Percentiles rank a stretch among this genome's conserved stretches.
These are phyloP conservation scores for Callorhinus ursinus DNA, from an alignment of 2,113 vertebrate genomes.

Conservation along the genomic window DNA sequence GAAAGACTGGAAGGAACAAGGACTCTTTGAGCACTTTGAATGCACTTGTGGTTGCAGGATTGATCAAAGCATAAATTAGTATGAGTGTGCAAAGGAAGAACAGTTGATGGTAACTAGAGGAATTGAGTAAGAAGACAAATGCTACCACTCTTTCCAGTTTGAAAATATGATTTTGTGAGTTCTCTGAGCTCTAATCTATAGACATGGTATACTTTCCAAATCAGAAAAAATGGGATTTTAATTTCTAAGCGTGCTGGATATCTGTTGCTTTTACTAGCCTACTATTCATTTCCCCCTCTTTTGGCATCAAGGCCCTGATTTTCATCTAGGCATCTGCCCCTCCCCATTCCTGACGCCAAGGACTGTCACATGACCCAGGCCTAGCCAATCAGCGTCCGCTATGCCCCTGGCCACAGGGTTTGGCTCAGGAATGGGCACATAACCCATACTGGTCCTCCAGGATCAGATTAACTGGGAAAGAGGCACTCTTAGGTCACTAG, in stretches of 20 bases:
- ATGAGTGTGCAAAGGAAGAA: not conserved
- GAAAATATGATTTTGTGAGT: not conserved
- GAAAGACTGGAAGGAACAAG: not conserved
- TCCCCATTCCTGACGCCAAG: not conserved
- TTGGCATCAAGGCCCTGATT: not conserved
- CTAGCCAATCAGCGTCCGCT: not conserved
- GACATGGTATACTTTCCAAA: not conserved
- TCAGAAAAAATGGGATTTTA: not conserved
- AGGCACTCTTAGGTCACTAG: not conserved
- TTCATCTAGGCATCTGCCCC: not conserved
- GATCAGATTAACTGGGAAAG: not conserved
- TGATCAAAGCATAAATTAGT: not conserved
- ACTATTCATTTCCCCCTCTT: not conserved
- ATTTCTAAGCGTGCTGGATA: not conserved
- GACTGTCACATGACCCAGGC: not conserved
- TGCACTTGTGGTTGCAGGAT: not conserved
- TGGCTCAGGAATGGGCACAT: not conserved
- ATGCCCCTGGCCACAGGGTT: not conserved
- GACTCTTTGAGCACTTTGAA: not conserved
- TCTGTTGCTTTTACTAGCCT: not conserved
- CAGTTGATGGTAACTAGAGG: not conserved
- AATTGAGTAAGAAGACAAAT: not conserved
- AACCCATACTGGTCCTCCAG: not conserved
- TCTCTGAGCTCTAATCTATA: not conserved
- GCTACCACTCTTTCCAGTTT: not conserved